Base-by-base conservation (phyloP, 2,113 vertebrate genomes). In the Bujurquina vittata region DNA sequence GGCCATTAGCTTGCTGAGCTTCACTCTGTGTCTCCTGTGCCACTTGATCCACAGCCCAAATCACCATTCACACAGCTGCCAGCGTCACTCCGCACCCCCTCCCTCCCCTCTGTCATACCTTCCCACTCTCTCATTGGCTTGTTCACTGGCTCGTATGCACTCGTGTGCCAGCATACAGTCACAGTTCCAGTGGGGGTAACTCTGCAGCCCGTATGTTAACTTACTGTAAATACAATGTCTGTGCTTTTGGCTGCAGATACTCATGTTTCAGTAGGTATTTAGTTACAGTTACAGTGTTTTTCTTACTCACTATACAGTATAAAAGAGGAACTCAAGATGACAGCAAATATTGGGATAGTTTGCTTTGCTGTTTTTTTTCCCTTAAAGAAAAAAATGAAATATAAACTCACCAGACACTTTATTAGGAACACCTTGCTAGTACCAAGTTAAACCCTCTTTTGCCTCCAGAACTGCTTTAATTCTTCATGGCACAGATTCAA, bases 61-160 rank as follows among this genome's bases (percentile, higher is more conserved):
- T 82, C 83, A 20, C 85, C 56, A 79, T 79, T 76, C 29, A 35
- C 84, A 87, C 93, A 94, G 91, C 93, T 95, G 94, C 82, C 80
- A 80, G 79, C 81, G 77, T 94, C 94, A 92, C 88, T 95, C 92
- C 2, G 20, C 88, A 65, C 74, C 3, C 75, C 65, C 3, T 77
- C 37, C 63, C 67, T 73, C 43, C 76, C 75, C 81, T 56, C 88
- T 54, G 65, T 82, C 80, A 37, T 78, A 49, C 86, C 56, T 60
- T 78, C 77, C 75, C 72, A 67, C 85, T 81, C 77, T 5, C 75
- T 29, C 77, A 55, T 84, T 84, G 46, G 12, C 35, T 59, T 73
- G 18, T 79, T 79, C 77, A 81, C 80, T 80, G 20, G 80, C 74
- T 60, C 23, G 33, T 22, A n/a, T 63, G 65, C 69, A 72, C 57